Conservation (phyloP, 2,797 vertebrate genomes). For the Meda fulgida region DNA sequence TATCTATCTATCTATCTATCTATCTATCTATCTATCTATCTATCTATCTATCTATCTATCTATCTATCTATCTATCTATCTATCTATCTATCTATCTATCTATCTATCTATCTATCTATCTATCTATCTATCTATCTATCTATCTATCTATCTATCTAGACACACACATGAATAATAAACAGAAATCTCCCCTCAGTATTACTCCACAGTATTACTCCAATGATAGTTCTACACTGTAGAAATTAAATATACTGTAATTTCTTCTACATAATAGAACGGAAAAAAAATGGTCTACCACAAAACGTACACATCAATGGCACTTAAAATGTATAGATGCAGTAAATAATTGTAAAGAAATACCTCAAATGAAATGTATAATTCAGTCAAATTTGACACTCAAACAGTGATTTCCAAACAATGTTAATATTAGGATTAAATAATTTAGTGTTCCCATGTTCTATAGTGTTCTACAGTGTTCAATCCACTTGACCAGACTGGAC, state of each 20-base stretch:
- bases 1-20: background rate
- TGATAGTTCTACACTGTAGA: background rate
- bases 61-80: background rate
- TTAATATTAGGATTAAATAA: background rate
- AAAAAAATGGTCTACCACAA: background rate
- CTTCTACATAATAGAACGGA: background rate
- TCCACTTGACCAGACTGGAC: background rate
- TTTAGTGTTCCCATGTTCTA: background rate
- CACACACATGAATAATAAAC: background rate
- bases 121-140: too few species aligned
- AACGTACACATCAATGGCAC: background rate
- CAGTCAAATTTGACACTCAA: background rate
- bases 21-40: background rate
- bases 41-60: background rate
- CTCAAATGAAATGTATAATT: background rate
- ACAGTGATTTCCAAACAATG: background rate
- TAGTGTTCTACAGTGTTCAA: background rate
- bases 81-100: background rate
- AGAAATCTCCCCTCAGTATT: background rate
- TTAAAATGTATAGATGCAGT: background rate
- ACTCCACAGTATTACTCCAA: background rate
- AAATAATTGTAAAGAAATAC: background rate
- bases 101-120: background rate
- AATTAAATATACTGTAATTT: conserved; percentile 3
- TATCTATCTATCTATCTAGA: background rate